Evolutionary conservation across 2,113 vertebrate species (phyloP).

Genomic region (Panthera uncia): DNA sequence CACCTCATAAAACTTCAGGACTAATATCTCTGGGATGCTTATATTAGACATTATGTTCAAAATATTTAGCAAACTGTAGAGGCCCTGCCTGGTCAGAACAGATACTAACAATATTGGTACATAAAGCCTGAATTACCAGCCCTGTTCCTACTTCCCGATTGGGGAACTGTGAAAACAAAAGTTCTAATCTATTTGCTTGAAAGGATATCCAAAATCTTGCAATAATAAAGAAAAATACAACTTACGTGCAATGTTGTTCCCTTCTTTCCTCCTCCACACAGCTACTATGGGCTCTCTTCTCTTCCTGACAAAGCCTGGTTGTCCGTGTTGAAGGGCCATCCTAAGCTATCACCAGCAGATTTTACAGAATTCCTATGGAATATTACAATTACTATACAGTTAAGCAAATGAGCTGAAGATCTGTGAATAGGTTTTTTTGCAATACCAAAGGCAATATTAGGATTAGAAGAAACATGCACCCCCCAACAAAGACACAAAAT

Average conservation of each 20-base stretch:
- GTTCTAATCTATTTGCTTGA: neutral
- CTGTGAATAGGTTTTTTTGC: neutral
- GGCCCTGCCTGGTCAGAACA: neutral
- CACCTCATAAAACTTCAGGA: neutral
- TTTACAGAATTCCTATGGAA: neutral
- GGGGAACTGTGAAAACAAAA: neutral
- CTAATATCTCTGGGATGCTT: neutral
- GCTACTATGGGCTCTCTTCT: neutral
- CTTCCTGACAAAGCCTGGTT: neutral
- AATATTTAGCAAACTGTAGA: neutral
- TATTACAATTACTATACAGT: neutral
- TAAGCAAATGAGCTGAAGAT: neutral
- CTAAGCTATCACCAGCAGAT: neutral
- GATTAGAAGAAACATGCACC: neutral
- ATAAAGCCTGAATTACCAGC: neutral
- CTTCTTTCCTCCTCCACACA: neutral
- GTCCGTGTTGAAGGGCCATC: neutral
- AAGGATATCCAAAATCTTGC: neutral
- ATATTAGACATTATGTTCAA: neutral
- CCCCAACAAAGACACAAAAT: neutral
- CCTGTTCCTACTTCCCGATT: neutral
- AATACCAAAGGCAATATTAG: neutral
- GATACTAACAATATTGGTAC: neutral
- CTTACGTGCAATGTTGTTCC: neutral
- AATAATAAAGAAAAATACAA: neutral